Evolutionary conservation across 2,888 invertebrate genomes (phyloP).

Genomic region (Hyalella azteca): DNA sequence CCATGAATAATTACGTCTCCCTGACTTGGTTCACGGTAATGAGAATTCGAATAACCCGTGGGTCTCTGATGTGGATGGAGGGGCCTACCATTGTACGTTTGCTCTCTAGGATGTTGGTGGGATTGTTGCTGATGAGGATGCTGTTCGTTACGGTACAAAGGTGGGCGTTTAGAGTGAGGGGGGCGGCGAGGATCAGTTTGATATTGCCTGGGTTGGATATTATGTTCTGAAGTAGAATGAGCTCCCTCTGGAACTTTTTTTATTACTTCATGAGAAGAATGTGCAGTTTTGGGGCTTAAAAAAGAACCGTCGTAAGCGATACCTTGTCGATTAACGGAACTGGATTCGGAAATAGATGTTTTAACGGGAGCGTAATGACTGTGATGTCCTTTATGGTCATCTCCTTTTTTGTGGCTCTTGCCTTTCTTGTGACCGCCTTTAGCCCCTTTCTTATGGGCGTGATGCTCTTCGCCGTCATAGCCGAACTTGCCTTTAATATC

Average conservation of each 20-base stretch:
- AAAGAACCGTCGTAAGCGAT: neutral
- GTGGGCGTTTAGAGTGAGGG: neutral
- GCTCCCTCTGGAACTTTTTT: neutral
- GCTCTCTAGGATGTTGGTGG: neutral
- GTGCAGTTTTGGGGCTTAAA: neutral
- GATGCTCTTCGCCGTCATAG: conserved; percentile 13
- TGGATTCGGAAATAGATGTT: neutral
- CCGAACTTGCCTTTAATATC: conserved; percentile 19
- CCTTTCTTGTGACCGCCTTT: conserved; percentile 15
- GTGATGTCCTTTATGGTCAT: conserved; percentile 36
- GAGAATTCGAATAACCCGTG: neutral
- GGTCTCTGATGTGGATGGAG: neutral
- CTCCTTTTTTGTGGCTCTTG: conserved; percentile 33
- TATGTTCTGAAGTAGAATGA: neutral
- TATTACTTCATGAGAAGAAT: neutral
- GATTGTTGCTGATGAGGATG: neutral
- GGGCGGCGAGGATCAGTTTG: neutral
- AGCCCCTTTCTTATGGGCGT: neutral
- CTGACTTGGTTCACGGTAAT: too few species aligned
- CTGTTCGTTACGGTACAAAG: neutral
- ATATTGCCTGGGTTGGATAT: neutral
- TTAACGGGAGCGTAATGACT: conserved; percentile 23
- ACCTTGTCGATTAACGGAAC: neutral
- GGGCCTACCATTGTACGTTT: neutral
- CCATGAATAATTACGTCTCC: too few species aligned